These are phyloP conservation scores for Procambarus virginalis DNA, from an alignment of 1,140 invertebrate species.

Conservation along the genomic window DNA sequence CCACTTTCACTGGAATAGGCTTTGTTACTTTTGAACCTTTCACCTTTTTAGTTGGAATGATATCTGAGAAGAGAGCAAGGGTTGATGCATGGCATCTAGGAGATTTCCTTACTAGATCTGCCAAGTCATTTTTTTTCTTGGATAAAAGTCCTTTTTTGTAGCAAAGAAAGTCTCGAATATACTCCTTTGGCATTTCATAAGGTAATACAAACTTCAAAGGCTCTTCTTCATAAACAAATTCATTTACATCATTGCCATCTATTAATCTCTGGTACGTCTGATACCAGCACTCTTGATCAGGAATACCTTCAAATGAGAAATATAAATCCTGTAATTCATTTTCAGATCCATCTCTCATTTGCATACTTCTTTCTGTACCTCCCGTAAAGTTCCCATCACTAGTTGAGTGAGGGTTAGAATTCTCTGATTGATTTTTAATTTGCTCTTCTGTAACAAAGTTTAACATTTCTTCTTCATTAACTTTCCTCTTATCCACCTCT, in stretches of 20 bases:
- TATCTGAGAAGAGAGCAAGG: conserved; percentile 68
- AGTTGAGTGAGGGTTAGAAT: not conserved
- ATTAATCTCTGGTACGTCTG: conserved; percentile 69
- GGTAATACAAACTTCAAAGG: conserved; percentile 66
- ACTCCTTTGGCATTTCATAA: conserved; percentile 70
- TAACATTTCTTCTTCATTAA: too few relatives aligned
- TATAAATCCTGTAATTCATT: conserved; percentile 56
- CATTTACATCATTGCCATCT: conserved; percentile 62
- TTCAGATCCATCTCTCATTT: conserved; percentile 18
- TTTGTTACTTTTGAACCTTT: conserved; percentile 49
- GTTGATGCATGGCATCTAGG: conserved; percentile 70
- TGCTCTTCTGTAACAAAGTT: not conserved
- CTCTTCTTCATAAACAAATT: conserved; percentile 67
- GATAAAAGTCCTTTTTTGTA: conserved; percentile 57
- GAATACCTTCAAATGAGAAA: conserved; percentile 69
- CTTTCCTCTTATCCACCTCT: conserved; percentile 5
- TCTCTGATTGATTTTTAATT: not conserved
- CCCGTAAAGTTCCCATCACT: conserved; percentile 17
- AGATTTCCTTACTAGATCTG: conserved; percentile 69
- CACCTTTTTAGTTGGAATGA: conserved; percentile 60
- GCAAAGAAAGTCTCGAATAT: conserved; percentile 63
- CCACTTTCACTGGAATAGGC: conserved; percentile 38
- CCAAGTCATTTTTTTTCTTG: conserved; percentile 68
- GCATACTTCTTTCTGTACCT: conserved; percentile 19
- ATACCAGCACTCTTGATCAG: conserved; percentile 67